Conservation (phyloP, 2,888 invertebrate genomes). For the Chymomyza fuscimana region DNA sequence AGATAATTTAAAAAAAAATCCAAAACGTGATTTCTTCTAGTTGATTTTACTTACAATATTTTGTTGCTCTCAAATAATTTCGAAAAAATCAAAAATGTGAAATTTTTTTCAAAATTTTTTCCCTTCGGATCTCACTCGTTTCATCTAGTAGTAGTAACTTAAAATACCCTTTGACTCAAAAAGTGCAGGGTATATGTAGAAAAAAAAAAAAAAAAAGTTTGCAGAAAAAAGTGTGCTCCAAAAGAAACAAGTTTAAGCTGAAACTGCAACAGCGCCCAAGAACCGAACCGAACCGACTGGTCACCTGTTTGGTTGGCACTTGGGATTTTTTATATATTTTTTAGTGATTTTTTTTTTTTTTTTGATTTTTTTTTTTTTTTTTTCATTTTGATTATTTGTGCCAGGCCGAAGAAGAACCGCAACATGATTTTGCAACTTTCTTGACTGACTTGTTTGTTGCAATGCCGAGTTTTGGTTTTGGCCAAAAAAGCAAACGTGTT, state of each 20-base stretch:
- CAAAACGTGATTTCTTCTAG: too few species aligned
- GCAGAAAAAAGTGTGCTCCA: conserved; percentile 33
- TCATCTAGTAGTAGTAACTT: too few species aligned
- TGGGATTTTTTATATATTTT: conserved; percentile 20
- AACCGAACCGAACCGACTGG: conserved; percentile 31
- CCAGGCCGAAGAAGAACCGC: conserved; percentile 41
- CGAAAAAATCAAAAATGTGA: too few species aligned
- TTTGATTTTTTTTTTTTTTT: background rate
- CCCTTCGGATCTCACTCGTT: too few species aligned
- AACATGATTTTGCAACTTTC: conserved; percentile 69
- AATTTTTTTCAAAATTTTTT: too few species aligned
- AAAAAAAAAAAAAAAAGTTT: conserved; percentile 4
- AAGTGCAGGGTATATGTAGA: too few species aligned
- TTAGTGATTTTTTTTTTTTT: conserved; percentile 29
- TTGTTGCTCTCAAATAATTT: too few species aligned
- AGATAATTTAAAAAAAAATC: too few species aligned
- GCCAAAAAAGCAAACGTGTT: conserved; percentile 20
- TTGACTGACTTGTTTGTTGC: conserved; percentile 53
- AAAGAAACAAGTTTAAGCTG: conserved; percentile 59
- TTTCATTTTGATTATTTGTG: conserved; percentile 15
- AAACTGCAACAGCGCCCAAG: conserved; percentile 25
- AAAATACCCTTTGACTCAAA: background rate
- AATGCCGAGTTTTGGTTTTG: conserved; percentile 29
- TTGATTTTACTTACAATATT: too few species aligned
- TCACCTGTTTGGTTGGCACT: conserved; percentile 64